phyloP scores from a whole-genome alignment of 2,113 vertebrate species.

The Noctilio leporinus region DNA sequence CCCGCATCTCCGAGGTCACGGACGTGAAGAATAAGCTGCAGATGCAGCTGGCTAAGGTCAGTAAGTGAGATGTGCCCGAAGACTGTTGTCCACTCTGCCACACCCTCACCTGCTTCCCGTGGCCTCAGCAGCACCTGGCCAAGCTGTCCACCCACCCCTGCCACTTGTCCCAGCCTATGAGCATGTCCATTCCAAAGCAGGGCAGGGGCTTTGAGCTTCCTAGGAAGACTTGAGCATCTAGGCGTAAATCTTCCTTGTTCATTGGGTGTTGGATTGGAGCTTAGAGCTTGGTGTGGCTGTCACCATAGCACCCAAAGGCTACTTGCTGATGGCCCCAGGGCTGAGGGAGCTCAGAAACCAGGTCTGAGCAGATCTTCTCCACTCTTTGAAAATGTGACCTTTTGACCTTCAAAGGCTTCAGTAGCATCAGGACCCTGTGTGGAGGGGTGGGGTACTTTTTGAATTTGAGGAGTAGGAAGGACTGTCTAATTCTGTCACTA shows the following conservation, averaged over 20 bases:
- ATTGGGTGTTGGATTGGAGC: not conserved
- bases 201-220: not conserved
- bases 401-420: not conserved
- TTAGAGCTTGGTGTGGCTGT: not conserved
- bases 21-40: constrained; percentile 77
- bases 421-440: not conserved
- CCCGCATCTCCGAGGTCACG: constrained; percentile 61
- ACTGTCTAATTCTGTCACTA: rapidly evolving
- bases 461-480: not conserved
- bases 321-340: not conserved
- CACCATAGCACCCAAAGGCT: not conserved
- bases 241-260: not conserved
- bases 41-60: constrained; percentile 77
- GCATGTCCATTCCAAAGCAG: not conserved
- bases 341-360: not conserved
- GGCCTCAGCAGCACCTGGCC: not conserved
- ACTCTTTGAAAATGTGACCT: not conserved
- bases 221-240: not conserved
- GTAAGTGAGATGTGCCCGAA: constrained; percentile 7
- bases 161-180: not conserved
- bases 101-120: rapidly evolving
- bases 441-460: not conserved
- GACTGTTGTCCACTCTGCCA: rapidly evolving
- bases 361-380: not conserved
- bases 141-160: rapidly evolving